These are phyloP conservation scores for Ochropleura plecta DNA, from an alignment of 2,888 invertebrate species.

Conservation along the genomic window DNA sequence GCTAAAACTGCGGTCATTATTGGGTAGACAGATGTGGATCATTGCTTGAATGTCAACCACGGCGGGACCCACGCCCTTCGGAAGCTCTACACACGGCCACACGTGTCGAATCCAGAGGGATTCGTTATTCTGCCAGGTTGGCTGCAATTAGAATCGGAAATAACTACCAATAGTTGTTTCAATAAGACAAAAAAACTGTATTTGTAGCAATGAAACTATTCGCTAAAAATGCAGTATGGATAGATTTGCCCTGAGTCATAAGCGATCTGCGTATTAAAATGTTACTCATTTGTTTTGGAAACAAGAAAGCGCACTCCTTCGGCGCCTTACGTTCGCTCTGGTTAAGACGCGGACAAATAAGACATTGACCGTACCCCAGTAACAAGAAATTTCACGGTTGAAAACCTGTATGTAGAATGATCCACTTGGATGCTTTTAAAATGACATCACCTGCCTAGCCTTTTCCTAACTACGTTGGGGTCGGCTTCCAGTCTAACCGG, in stretches of 20 bases:
- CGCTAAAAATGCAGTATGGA: neutral
- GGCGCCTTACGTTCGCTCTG: neutral
- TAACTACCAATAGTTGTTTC: neutral
- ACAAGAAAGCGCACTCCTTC: neutral
- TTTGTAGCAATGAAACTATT: neutral
- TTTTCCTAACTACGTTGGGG: too few species aligned
- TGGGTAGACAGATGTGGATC: neutral
- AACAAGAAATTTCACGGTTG: neutral
- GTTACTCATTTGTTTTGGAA: neutral
- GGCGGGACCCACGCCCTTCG: neutral
- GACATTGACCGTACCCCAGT: neutral
- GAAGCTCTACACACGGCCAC: neutral
- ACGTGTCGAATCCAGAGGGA: neutral
- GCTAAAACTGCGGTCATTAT: neutral
- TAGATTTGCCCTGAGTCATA: neutral
- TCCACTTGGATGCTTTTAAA: neutral
- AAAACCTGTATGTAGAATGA: neutral
- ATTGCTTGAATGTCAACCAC: neutral
- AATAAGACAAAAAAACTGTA: neutral
- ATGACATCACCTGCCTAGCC: too few species aligned
- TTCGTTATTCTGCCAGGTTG: neutral
- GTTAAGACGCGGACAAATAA: neutral
- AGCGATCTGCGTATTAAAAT: neutral
- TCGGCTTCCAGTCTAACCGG: too few species aligned
- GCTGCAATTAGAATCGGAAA: neutral